Evolutionary conservation across 92 coral and sea anemone species (phyloP).

Genomic region (Parazoanthus swiftii): DNA sequence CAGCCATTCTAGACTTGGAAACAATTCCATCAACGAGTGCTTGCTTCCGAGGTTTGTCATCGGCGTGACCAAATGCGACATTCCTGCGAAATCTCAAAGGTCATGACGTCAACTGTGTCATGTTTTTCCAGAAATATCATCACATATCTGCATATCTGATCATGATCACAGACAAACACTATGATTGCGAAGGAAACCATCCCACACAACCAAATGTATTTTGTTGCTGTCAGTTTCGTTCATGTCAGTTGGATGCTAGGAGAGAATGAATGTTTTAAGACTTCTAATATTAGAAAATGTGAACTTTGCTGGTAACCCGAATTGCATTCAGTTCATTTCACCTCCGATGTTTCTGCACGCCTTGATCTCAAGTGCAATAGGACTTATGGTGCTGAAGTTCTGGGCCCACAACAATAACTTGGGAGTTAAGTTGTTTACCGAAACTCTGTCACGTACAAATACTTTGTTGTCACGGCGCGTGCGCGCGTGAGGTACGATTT

Average conservation of each 20-base stretch:
- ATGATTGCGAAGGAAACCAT: no score
- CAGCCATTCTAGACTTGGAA: slow-evolving; percentile 5
- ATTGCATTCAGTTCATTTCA: neutral
- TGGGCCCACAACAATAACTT: neutral
- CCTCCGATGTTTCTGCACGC: neutral
- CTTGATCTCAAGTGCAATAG: neutral
- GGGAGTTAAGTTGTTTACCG: neutral
- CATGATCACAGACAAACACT: neutral
- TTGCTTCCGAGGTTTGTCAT: neutral
- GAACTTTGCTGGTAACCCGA: neutral
- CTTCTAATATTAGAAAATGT: neutral
- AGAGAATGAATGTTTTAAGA: neutral
- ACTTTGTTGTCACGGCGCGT: neutral
- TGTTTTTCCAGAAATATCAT: neutral
- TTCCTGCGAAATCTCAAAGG: slow-evolving; percentile 17
- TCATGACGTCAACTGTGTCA: neutral
- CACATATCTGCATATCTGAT: neutral
- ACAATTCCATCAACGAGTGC: neutral
- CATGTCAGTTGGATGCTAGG: neutral
- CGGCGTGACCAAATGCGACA: slow-evolving; percentile 12
- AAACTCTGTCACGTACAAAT: slow-evolving; percentile 9
- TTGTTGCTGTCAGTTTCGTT: neutral
- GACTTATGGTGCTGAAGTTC: neutral
- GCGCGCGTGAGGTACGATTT: neutral
- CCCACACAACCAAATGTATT: neutral